Evolutionary conservation across 1,140 invertebrate species (phyloP).

Genomic region (Potamilus streckersoni): DNA sequence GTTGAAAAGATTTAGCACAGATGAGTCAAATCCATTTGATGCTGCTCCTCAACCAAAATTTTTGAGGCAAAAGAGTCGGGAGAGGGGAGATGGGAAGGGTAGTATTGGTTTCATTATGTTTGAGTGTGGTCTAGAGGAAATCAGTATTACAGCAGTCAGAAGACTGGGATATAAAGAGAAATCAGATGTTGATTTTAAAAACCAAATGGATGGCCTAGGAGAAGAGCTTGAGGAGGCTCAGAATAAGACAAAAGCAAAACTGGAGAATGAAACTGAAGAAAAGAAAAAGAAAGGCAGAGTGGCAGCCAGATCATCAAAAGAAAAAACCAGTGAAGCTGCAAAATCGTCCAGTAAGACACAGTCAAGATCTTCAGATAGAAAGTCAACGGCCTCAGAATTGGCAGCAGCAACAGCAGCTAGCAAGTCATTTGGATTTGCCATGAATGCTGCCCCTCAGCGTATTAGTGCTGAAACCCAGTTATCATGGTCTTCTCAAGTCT

Average conservation of each 20-base stretch:
- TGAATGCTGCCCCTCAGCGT: no score
- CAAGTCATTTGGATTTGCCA: no score
- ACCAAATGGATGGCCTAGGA: slow-evolving; percentile 49
- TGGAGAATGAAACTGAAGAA: slow-evolving; percentile 27
- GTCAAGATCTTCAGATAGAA: no score
- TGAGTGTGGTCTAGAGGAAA: slow-evolving; percentile 93
- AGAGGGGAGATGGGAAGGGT: slow-evolving; percentile 15
- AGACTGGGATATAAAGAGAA: slow-evolving; percentile 66
- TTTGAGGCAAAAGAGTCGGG: slow-evolving; percentile 22
- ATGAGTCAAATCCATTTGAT: slow-evolving; percentile 28
- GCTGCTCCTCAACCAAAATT: slow-evolving; percentile 27
- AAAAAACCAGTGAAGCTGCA: no score
- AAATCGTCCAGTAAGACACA: no score
- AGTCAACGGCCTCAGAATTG: no score
- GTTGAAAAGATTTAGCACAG: not conserved
- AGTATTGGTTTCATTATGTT: slow-evolving; percentile 92
- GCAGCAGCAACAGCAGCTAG: no score
- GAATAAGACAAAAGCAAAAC: slow-evolving; percentile 32
- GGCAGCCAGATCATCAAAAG: no score
- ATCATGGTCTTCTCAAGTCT: slow-evolving; percentile 56
- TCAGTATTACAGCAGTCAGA: slow-evolving; percentile 84
- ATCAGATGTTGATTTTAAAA: slow-evolving; percentile 36
- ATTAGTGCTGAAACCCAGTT: no score
- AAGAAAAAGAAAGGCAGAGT: not conserved
- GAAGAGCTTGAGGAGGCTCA: slow-evolving; percentile 45